Evolutionary conservation across 2,113 vertebrate genomes (phyloP).

Genomic region (Nipponia nippon): DNA sequence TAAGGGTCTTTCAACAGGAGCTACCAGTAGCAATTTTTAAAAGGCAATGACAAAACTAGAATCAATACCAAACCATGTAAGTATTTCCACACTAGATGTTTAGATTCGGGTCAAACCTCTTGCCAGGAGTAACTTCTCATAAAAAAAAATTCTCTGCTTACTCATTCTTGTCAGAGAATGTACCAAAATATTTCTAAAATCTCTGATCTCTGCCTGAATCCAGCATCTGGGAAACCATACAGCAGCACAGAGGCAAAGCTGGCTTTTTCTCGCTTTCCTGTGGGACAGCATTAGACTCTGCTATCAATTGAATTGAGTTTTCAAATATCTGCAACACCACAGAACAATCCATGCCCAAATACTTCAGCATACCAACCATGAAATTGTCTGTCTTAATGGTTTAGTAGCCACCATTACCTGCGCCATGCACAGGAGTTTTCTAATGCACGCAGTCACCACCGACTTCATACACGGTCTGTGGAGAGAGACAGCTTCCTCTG

Average conservation of each 20-base stretch:
- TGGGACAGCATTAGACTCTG: background rate
- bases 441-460: background rate
- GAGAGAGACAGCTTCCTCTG: background rate
- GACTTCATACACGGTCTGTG: background rate
- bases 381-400: background rate
- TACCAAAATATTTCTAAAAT: background rate
- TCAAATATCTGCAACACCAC: background rate
- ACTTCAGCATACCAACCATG: background rate
- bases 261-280: background rate
- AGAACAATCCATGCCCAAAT: background rate
- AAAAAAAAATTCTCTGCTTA: background rate
- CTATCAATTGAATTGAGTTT: background rate
- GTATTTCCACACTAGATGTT: background rate
- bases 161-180: background rate
- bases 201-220: background rate
- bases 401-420: background rate
- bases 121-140: background rate
- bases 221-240: background rate
- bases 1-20: background rate
- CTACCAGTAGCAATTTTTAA: background rate
- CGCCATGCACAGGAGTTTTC: background rate
- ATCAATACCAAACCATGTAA: background rate
- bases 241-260: background rate
- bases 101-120: background rate
- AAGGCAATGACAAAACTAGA: background rate